Evolutionary conservation across 2,888 invertebrate species (phyloP), one percentile per base, ranked within the genome.

Genomic region (Cataglyphis cursor): DNA sequence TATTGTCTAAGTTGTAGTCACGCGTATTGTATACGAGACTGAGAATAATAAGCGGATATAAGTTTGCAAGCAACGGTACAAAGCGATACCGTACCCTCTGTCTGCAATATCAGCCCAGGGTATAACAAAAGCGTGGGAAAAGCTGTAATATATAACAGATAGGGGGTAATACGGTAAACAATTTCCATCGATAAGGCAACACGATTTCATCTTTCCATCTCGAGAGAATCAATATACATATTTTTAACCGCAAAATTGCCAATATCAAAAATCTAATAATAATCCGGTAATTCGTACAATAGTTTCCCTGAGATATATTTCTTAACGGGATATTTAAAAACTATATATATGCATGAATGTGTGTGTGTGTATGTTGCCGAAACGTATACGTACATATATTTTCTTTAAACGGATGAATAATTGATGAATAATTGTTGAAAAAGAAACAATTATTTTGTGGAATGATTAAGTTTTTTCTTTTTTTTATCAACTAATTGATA

Each of bases 1-100:
- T 80, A 83, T 61, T 61, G 84, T 80, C 72, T 89, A 88, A 89
- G 87, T 86, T 87, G 82, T 72, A 84, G 73, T 78, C 51, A 59
- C 84, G 74, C 82, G 87, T 89, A 89, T 89, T 89, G 78, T 80
- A 59, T 59, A 80, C 59, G 78, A 41, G 59, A 72, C 59, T 72
- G 72, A 59, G 78, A 72, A 72, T 80, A 80, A 80, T 80, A 80
- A 80, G 78, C 78, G 78, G 78, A 80, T 80, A 80, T 80, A 80
- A 80, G 72, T 80, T 80, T 59, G 72, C 78, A 78, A 70, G 70
- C 54, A 59, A 44, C 70, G n/a, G 44, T 72, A 80, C 70, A 80
- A 66, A 66, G 82, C 64, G 74, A 85, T 81, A 70, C 35, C 81
- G 64, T 73, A 73, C 57, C 74, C 70, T 74, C 84, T 70, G 68